Percentiles rank a stretch among this genome's conserved stretches.
Conservation (phyloP, 2,797 vertebrate genomes). For the Gadopsis marmoratus region DNA sequence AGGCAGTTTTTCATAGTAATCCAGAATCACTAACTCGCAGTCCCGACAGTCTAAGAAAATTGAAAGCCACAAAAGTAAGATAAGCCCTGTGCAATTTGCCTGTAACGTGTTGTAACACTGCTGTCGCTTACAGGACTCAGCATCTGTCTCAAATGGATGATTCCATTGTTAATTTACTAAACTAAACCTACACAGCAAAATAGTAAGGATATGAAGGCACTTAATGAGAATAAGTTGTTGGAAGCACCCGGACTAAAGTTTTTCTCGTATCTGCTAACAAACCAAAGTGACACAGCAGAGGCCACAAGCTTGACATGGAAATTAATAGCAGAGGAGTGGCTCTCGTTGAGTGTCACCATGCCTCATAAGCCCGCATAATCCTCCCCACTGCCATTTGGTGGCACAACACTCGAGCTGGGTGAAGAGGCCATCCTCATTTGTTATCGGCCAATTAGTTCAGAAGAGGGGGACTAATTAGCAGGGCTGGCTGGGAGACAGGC, state of each 20-base stretch:
- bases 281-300: conserved; percentile 56
- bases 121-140: conserved; percentile 16
- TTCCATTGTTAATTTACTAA: conserved; percentile 26
- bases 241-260: conserved; percentile 42
- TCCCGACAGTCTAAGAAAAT: conserved; percentile 28
- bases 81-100: conserved; percentile 27
- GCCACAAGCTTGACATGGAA: conserved; percentile 59
- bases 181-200: background rate
- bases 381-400: conserved; percentile 75
- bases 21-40: conserved; percentile 16
- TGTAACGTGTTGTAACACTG: conserved; percentile 39
- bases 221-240: conserved; percentile 27
- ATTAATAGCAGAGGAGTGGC: conserved; percentile 71
- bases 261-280: conserved; percentile 35
- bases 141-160: conserved; percentile 29
- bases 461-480: conserved; percentile 81
- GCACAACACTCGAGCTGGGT: conserved; percentile 77
- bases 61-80: conserved; percentile 33
- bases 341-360: conserved; percentile 74
- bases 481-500: conserved; percentile 80
- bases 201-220: background rate
- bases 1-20: conserved; percentile 1
- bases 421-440: conserved; percentile 84
- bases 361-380: conserved; percentile 78
- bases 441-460: conserved; percentile 83